Conservation (phyloP, 2,888 invertebrate species). For the Uloborus plumipes region DNA sequence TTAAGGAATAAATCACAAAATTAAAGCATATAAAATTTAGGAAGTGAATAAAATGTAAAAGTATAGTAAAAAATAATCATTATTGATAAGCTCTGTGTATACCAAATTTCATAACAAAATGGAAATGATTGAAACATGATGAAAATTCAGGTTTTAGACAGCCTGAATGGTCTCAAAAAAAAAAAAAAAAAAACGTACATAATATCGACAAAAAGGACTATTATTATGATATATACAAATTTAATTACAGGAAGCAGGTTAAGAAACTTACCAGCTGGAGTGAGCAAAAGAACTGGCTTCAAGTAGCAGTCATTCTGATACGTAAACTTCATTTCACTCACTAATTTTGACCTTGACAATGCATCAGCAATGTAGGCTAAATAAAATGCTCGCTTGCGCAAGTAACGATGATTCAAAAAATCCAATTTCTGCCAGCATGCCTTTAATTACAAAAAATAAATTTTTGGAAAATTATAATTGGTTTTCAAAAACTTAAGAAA, state of each 20-base stretch:
- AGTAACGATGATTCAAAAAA: slow-evolving; percentile 84
- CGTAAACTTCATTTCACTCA: slow-evolving; percentile 71
- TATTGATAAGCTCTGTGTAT: no score
- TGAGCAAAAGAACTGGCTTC: slow-evolving; percentile 74
- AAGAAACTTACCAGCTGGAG: slow-evolving; percentile 69
- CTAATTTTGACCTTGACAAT: slow-evolving; percentile 73
- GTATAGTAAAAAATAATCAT: no score
- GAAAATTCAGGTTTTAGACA: no score
- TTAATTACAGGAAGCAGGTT: background rate
- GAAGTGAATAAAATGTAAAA: no score
- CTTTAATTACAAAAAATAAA: slow-evolving; percentile 68
- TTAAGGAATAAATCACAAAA: no score
- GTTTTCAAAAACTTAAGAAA: no score
- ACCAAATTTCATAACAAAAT: no score
- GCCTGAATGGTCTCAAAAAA: no score
- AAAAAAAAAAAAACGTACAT: background rate
- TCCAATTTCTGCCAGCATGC: slow-evolving; percentile 83
- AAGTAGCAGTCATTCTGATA: slow-evolving; percentile 70
- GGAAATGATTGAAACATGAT: no score
- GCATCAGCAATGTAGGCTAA: slow-evolving; percentile 79
- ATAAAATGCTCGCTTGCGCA: slow-evolving; percentile 84
- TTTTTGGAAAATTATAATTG: background rate
- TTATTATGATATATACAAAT: no score
- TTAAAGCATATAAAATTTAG: no score
- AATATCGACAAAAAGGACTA: background rate